Base-by-base conservation (phyloP, 2,888 invertebrate species). In the Anthophora plumipes region DNA sequence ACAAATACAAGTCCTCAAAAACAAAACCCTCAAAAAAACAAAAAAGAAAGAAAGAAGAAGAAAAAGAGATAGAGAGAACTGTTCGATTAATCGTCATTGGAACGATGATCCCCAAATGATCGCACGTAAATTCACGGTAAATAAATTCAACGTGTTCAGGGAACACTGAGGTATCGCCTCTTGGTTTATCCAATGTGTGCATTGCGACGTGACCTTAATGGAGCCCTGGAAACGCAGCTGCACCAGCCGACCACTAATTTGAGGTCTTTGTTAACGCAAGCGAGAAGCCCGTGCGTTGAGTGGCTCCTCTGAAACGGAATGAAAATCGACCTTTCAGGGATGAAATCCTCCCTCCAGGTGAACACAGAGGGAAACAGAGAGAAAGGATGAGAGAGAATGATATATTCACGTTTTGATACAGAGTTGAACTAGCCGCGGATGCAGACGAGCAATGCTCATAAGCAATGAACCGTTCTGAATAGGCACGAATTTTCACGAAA, bases 191-290 rank as follows among this genome's bases (percentile, higher is more conserved):
- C 69, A 20, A 9, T 37, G 59, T 67, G 70, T 68, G 70, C 73
- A 74, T 61, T 61, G 64, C 60, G 66, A 74, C 61, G 59, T 64
- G 73, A 70, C 79, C 59, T 81, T 79, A 85, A 85, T 84, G 74
- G 72, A 78, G 70, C 43, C 60, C 74, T 75, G 78, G 69, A 81
- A 77, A 73, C 70, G 72, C 77, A 77, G 68, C 73, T 77, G 69
- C 74, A 72, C 57, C 54, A 69, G 60, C 59, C 76, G 77, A 83
- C 85, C 83, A 79, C 88, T 89, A 89, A 89, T 89, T 87, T 88
- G 84, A 84, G 86, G 85, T 88, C 86, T 89, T 89, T 87, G 90
- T 90, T 88, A 87, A 88, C 79, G 83, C 70, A 83, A 88, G 84
- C 82, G 60, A 73, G 77, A 77, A 77, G 79, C 63, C 22, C 39